phyloP scores from a whole-genome alignment of 2,888 invertebrate species.

The Eremobia ochroleuca region DNA sequence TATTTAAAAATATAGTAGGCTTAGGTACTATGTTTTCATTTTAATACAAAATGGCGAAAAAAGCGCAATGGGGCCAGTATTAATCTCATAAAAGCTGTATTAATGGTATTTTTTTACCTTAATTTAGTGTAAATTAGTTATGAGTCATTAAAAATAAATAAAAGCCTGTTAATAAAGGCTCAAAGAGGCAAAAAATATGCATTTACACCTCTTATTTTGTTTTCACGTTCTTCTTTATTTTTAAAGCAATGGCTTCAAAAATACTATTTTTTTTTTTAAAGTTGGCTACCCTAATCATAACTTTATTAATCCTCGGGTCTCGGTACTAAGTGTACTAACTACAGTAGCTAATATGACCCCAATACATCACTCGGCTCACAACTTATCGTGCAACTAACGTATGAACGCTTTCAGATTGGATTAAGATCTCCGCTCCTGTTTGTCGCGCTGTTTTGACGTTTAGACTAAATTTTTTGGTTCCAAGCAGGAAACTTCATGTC shows the following conservation, averaged over 20 bases:
- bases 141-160: background rate
- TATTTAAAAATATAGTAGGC: background rate
- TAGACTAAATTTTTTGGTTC: constrained; percentile 9
- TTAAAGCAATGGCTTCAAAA: background rate
- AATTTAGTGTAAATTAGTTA: too few relatives aligned
- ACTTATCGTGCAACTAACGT: constrained; percentile 33
- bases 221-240: background rate
- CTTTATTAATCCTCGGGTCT: constrained; percentile 56
- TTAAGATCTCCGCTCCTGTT: constrained; percentile 22
- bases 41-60: background rate
- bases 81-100: background rate
- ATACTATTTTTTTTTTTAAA: background rate
- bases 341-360: constrained; percentile 62
- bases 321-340: constrained; percentile 40
- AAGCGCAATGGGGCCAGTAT: background rate
- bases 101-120: background rate
- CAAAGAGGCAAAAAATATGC: background rate
- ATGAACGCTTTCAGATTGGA: constrained; percentile 34
- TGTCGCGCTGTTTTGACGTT: constrained; percentile 45
- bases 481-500: background rate
- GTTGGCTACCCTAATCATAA: constrained; percentile 40
- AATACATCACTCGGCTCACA: constrained; percentile 63
- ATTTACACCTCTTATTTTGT: background rate
- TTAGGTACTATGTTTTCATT: background rate
- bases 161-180: background rate